Base-by-base conservation (phyloP, 2,797 vertebrate genomes). In the Sebastes ruberrimus region DNA sequence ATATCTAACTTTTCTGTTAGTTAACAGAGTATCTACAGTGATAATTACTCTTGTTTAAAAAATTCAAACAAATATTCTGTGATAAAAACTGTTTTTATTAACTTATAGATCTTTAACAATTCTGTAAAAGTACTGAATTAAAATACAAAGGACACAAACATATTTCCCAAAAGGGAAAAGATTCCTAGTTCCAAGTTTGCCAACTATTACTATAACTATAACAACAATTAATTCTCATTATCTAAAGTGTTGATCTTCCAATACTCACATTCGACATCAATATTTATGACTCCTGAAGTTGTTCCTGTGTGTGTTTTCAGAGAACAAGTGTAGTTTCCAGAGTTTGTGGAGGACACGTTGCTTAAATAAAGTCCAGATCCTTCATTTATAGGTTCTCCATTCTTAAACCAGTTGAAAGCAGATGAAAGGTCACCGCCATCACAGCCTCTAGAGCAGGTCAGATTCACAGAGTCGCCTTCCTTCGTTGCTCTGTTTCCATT, bases 301-400 rank as follows among this genome's bases (percentile, higher is more conserved):
- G 42, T 28, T 55, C 9, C 20, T 0, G 6, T 33, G 35, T 75
- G 46, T n/a, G n/a, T 25, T 61, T 86, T 84, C 2, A 89, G 56
- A 28, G 86, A 85, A 59, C 87, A 92, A 9, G 69, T 23, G 74
- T 90, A 92, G 64, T 85, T 92, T 78, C 91, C 90, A 33, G 88
- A 90, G 66, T 71, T 20, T 52, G 25, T 13, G 2, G 4, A 23
- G 62, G 87, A 81, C 22, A 90, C 74, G 33, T 82, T 75, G 30
- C 8, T 52, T 10, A 88, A 61, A 62, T 76, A 4, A 28, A 92
- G 69, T 0, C 9, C 32, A 23, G 76, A 10, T 68, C 77, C 85
- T 55, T 91, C 35, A 0, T 30, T 6, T 10, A 83, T 7, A 3
- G 6, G 4, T 23, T 81, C 11, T 68, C 80, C 68, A 0, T 92